Base-by-base conservation (phyloP, 2,888 invertebrate genomes). In the Spodoptera picta region DNA sequence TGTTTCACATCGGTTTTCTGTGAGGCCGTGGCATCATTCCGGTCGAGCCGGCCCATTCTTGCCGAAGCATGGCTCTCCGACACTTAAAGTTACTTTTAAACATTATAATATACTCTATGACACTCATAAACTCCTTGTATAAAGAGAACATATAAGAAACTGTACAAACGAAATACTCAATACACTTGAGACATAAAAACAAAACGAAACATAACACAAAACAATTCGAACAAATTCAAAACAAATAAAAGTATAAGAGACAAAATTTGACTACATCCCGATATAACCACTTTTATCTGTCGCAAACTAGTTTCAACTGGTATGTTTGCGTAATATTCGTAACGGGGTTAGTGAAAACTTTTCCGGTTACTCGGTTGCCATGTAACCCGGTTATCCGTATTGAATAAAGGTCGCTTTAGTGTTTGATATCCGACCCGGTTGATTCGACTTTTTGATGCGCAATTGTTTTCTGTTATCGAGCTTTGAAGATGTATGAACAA, bases 291-390 rank as follows among this genome's bases (percentile, higher is more conserved):
- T 60, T 79, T 77, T 79, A 70, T 77, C 79, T 24, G 63, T 57
- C 65, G 24, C 19, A 60, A 79, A 77, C 79, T 73, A 77, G 75
- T 70, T 77, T 65, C 56, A 69, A 74, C 48, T 63, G 63, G 66
- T 65, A 58, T 65, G 55, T 65, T 67, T 54, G 61, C 56, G 55
- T 73, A 65, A 73, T 76, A 74, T 72, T 63, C 41, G 62, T 73
- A 79, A 73, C 68, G 53, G 57, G 55, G 75, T 70, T 73, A 65
- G 63, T 75, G 62, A 56, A 73, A 79, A 71, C 54, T 79, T 78
- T 61, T 52, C 58, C 70, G 58, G 69, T 62, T 69, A 69, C 42
- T 19, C 55, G 63, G 72, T 60, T 64, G 65, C 48, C 14, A 31
- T 42, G 71, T 61, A 52, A 73, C 43, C 52, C 42, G 56, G 62